phyloP scores from a whole-genome alignment of 2,113 vertebrate species.

The Bubo bubo region DNA sequence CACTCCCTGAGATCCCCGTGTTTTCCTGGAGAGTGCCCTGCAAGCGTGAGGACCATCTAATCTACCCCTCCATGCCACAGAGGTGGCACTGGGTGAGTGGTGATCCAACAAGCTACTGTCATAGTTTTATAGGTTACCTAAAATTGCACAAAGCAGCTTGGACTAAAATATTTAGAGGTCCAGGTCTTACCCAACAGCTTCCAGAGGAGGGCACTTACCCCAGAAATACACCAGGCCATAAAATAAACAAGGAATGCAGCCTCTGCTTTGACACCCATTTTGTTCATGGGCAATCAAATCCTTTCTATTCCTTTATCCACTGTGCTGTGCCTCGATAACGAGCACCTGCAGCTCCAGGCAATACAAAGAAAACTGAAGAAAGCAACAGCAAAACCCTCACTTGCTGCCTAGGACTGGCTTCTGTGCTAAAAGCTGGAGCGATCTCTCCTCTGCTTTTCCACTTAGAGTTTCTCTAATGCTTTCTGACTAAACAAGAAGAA shows the following conservation, averaged over 20 bases:
- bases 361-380: not conserved
- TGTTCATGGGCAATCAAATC: not conserved
- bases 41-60: too few species aligned
- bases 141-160: not conserved
- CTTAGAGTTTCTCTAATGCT: not conserved
- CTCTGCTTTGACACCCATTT: not conserved
- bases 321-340: not conserved
- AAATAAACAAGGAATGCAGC: not conserved
- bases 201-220: not conserved
- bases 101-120: not conserved
- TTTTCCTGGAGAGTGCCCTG: not conserved
- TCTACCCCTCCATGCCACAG: not conserved
- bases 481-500: not conserved
- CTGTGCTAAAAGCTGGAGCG: not conserved
- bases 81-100: accelerated
- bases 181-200: not conserved
- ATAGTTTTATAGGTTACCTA: not conserved
- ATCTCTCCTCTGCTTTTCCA: not conserved
- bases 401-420: not conserved
- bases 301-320: not conserved
- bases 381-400: not conserved
- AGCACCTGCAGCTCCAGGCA: not conserved
- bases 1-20: accelerated
- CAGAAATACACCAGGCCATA: not conserved
- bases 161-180: not conserved